Evolutionary conservation across 2,797 vertebrate genomes (phyloP).

Genomic region (Bryconaethiops microstoma): DNA sequence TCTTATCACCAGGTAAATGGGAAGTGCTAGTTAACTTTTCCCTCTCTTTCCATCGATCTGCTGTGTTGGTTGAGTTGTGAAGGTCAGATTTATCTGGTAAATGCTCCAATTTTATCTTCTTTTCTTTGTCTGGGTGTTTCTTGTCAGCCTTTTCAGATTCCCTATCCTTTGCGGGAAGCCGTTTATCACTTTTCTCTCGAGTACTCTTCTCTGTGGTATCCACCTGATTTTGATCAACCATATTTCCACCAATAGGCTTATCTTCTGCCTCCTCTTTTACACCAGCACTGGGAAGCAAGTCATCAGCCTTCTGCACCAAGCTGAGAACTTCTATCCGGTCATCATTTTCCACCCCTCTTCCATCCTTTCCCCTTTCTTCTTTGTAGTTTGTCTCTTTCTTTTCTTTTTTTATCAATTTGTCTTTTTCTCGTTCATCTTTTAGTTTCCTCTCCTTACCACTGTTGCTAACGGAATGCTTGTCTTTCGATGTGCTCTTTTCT

Average conservation of each 20-base stretch:
- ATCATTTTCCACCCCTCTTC: slow-evolving; percentile 74
- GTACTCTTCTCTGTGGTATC: slow-evolving; percentile 86
- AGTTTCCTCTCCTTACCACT: slow-evolving; percentile 83
- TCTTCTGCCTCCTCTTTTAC: slow-evolving; percentile 86
- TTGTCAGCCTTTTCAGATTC: slow-evolving; percentile 90
- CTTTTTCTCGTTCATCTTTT: slow-evolving; percentile 89
- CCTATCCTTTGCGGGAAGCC: slow-evolving; percentile 84
- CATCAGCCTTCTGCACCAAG: slow-evolving; percentile 73
- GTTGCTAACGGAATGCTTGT: slow-evolving; percentile 77
- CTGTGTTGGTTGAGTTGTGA: slow-evolving; percentile 80
- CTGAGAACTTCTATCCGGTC: slow-evolving; percentile 70
- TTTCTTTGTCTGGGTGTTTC: slow-evolving; percentile 90
- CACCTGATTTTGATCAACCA: slow-evolving; percentile 82
- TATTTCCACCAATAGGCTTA: slow-evolving; percentile 74
- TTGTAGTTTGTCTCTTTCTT: slow-evolving; percentile 82
- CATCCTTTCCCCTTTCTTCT: slow-evolving; percentile 87
- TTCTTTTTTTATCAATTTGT: slow-evolving; percentile 85
- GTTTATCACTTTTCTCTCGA: slow-evolving; percentile 89
- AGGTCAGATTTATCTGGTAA: slow-evolving; percentile 83
- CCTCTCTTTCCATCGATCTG: slow-evolving; percentile 85
- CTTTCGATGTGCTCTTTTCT: slow-evolving; percentile 82
- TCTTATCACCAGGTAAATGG: slow-evolving; percentile 83
- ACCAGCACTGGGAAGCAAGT: slow-evolving; percentile 67
- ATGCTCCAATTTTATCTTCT: slow-evolving; percentile 88
- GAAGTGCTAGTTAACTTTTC: slow-evolving; percentile 70